phyloP scores from a whole-genome alignment of 1,140 invertebrate genomes.

The Papilio dardanus region DNA sequence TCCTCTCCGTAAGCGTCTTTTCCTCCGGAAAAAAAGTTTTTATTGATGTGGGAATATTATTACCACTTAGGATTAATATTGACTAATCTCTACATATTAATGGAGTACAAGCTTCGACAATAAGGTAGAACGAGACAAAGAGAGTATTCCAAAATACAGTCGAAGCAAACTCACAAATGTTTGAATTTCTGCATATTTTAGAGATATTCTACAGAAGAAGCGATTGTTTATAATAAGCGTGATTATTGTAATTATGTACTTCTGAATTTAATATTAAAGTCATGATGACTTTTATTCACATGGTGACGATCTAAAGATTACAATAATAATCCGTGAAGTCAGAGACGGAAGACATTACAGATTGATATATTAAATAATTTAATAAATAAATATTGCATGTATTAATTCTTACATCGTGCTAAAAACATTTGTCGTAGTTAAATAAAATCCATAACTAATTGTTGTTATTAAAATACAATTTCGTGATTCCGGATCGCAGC shows the following conservation, averaged over 20 bases:
- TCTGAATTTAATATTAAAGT: not conserved
- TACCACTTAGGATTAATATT: not conserved
- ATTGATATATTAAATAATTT: not conserved
- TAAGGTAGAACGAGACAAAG: not conserved
- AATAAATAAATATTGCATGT: constrained; percentile 24
- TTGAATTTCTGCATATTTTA: not conserved
- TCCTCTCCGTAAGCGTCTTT: too few species aligned
- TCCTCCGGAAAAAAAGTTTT: too few species aligned
- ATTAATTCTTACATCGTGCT: constrained; percentile 11
- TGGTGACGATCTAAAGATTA: not conserved
- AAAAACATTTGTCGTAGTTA: constrained; percentile 10
- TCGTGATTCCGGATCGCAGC: constrained; percentile 12
- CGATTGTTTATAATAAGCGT: too few species aligned
- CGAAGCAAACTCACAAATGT: not conserved
- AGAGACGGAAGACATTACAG: constrained; percentile 13
- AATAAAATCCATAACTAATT: constrained; percentile 20
- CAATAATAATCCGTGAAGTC: constrained; percentile 5
- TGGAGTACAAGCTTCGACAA: not conserved
- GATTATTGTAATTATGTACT: not conserved
- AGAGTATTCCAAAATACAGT: not conserved
- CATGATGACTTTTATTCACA: constrained; percentile 1
- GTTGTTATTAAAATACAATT: constrained; percentile 23
- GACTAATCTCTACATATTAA: not conserved
- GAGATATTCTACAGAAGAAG: too few species aligned
- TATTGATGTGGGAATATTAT: not conserved